A percentile compares a stretch with the other conserved stretches of the same genome.
These are phyloP conservation scores for Tupaia chinensis DNA, from an alignment of 2,113 vertebrate species.

Conservation along the genomic window DNA sequence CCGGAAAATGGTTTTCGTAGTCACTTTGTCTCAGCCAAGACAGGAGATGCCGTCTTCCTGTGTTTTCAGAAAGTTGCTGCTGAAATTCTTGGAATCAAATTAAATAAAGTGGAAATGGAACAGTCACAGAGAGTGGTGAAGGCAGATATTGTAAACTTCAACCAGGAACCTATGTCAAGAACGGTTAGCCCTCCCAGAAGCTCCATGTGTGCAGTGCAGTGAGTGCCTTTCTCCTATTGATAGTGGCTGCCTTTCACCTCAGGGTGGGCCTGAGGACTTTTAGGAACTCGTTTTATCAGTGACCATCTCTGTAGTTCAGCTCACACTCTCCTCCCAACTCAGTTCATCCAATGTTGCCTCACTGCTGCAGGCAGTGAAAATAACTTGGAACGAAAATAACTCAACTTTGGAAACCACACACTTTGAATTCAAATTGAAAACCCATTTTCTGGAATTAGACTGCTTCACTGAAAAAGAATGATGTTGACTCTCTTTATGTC, in stretches of 20 bases:
- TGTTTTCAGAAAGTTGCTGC: slow-evolving; percentile 99
- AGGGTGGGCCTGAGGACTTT: slow-evolving; percentile 63
- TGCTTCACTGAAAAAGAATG: slow-evolving; percentile 67
- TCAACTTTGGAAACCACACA: slow-evolving; percentile 75
- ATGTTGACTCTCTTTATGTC: slow-evolving; percentile 62
- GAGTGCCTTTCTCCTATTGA: slow-evolving; percentile 72
- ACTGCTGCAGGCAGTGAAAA: slow-evolving; percentile 60
- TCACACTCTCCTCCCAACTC: not conserved
- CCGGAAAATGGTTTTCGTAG: slow-evolving; percentile 96
- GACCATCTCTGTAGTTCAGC: slow-evolving; percentile 78
- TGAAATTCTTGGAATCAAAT: slow-evolving; percentile 97
- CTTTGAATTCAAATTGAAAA: slow-evolving; percentile 77
- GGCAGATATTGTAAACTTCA: slow-evolving; percentile 99
- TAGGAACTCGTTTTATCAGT: slow-evolving; percentile 79
- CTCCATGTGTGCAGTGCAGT: slow-evolving; percentile 95
- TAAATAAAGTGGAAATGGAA: slow-evolving; percentile 99
- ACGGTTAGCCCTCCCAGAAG: slow-evolving; percentile 94
- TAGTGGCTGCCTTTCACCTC: slow-evolving; percentile 74
- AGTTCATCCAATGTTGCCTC: slow-evolving; percentile 43
- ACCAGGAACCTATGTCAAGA: slow-evolving; percentile 94
- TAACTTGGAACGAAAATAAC: slow-evolving; percentile 70
- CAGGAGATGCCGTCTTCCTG: slow-evolving; percentile 97
- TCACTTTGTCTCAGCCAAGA: slow-evolving; percentile 98
- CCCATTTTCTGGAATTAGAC: slow-evolving; percentile 79
- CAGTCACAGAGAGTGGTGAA: slow-evolving; percentile 99